Evolutionary conservation across 2,888 invertebrate genomes (phyloP), one percentile per base, ranked within the genome.

Genomic region (Elegia similella): DNA sequence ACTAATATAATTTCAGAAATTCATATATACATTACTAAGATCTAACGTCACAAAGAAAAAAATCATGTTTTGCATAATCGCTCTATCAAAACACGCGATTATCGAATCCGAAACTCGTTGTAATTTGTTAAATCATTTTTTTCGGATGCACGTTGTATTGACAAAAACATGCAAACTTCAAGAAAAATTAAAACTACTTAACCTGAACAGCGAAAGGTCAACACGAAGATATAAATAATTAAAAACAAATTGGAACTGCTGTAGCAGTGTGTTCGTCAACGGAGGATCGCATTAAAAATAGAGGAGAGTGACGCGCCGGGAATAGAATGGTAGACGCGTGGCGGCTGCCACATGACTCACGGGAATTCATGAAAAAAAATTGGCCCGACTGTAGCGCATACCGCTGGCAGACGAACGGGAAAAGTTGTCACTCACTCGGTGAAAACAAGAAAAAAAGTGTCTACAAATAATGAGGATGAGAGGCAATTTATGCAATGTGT

Each of bases 231-330:
- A 34, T 55, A 55, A 55, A 55, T 55, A 55, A 55, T 46, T 16
- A 55, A 44, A 44, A 44, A 55, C 44, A 44, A 55, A 55, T 55
- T 44, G 34, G 44, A 43, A 44, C 44, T 32, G 16, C 43, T 17
- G 44, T 55, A 34, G 54, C 44, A 10, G 17, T 44, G 32, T 46
- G 54, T 55, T 34, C 34, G 44, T 55, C 54, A 44, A 34, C 50
- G 50, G 16, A 50, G 34, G 16, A 50, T 50, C 50, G 34, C 17
- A 50, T 50, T 50, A 53, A 47, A 57, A 57, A 57, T 57, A 57
- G 57, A 46, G 42, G 29, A 38, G 53, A 44, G 53, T 57, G 57
- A 57, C 52, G 47, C 52, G 52, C 29, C 57, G 42, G 53, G 57
- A 53, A 57, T 57, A 57, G 53, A 52, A 44, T 16, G 23, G 50